A percentile compares a stretch with the other conserved stretches of the same genome.
Evolutionary conservation across 1,140 invertebrate genomes (phyloP).

Genomic region (Stegodyphus dumicola): DNA sequence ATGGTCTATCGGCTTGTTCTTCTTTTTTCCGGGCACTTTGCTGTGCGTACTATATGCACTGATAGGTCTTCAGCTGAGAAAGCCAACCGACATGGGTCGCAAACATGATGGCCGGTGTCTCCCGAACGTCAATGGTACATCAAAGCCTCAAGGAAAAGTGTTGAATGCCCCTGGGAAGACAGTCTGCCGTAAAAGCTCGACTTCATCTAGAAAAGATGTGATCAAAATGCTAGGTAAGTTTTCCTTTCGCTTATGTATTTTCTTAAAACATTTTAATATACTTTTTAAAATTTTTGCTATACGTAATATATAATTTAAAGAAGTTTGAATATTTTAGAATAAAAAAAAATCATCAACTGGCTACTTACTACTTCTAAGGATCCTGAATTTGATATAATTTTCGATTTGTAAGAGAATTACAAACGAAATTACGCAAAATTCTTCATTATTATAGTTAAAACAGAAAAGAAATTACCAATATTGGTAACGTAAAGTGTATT

Average conservation of each 20-base stretch:
- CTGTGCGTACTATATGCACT: constrained; percentile 85
- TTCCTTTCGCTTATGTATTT: neutral
- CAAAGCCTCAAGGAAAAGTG: constrained; percentile 14
- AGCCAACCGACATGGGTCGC: constrained; percentile 67
- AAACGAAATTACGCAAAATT: too few relatives aligned
- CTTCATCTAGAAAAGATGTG: constrained; percentile 67
- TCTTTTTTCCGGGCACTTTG: constrained; percentile 85
- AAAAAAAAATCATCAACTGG: too few relatives aligned
- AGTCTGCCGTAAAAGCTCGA: constrained; percentile 25
- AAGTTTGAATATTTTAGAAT: too few relatives aligned
- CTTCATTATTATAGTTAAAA: too few relatives aligned
- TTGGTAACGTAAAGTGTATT: too few relatives aligned
- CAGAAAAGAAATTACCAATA: too few relatives aligned
- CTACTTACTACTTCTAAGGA: too few relatives aligned
- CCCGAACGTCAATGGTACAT: constrained; percentile 13
- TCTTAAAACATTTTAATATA: neutral
- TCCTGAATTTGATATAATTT: too few relatives aligned
- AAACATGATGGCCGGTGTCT: constrained; percentile 3
- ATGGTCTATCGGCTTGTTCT: constrained; percentile 85
- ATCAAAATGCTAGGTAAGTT: constrained; percentile 77
- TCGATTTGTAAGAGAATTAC: too few relatives aligned
- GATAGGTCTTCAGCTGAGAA: constrained; percentile 81
- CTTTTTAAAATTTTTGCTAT: too few relatives aligned
- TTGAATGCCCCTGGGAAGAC: constrained; percentile 20
- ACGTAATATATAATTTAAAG: too few relatives aligned